Conservation (phyloP, 2,888 invertebrate species). For the Drosophila glabriapex region DNA sequence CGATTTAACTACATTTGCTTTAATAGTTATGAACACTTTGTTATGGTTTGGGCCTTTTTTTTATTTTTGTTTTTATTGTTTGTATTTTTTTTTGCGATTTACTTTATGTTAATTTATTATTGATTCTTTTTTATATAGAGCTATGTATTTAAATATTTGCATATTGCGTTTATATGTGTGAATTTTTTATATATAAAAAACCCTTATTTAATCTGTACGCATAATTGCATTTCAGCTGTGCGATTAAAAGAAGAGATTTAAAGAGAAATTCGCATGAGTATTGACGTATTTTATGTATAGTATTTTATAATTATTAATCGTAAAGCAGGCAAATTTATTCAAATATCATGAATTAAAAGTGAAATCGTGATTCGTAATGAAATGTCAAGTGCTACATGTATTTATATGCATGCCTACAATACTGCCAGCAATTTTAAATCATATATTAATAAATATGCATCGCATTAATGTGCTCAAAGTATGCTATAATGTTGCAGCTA, state of each 20-base stretch:
- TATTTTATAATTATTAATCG: conserved; percentile 11
- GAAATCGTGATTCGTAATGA: not conserved
- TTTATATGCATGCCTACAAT: not conserved
- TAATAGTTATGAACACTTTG: conserved; percentile 70
- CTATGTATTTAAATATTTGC: conserved; percentile 64
- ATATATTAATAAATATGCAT: not conserved
- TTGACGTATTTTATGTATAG: conserved; percentile 42
- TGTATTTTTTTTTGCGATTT: conserved; percentile 17
- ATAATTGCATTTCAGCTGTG: conserved; percentile 57
- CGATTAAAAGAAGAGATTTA: conserved; percentile 54
- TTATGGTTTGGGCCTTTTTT: conserved; percentile 44
- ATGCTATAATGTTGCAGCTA: conserved; percentile 22
- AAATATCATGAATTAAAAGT: conserved; percentile 19
- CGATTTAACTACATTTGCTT: conserved; percentile 47
- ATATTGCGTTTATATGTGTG: conserved; percentile 58
- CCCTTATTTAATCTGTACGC: conserved; percentile 55
- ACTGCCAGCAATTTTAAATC: not conserved
- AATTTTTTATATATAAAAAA: conserved; percentile 26
- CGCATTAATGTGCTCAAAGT: conserved; percentile 13
- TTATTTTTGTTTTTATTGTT: conserved; percentile 29
- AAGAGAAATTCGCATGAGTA: conserved; percentile 56
- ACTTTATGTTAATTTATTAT: conserved; percentile 24
- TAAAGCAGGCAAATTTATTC: conserved; percentile 16
- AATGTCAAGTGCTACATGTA: not conserved
- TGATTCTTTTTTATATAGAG: conserved; percentile 30